These are phyloP conservation scores for Chrysocyon brachyurus DNA, from an alignment of 2,797 vertebrate genomes.

Conservation along the genomic window DNA sequence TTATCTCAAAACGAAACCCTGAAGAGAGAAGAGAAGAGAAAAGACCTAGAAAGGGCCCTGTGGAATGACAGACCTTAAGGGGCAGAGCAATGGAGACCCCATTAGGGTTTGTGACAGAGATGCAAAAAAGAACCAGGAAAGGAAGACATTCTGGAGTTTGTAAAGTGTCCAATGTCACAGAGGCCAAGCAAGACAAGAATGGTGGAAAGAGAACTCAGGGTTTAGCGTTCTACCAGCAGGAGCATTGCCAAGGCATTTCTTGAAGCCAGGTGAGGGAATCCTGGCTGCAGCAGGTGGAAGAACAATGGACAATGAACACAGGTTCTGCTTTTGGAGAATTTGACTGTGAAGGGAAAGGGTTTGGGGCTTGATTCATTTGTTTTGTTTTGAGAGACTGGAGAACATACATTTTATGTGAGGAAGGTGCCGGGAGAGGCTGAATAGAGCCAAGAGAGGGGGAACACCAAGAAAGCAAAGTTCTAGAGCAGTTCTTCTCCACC, in stretches of 20 bases:
- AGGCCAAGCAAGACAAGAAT: not conserved
- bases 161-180: not conserved
- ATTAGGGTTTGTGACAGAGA: not conserved
- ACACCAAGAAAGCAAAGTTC: not conserved
- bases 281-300: not conserved
- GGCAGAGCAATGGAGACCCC: not conserved
- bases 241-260: not conserved
- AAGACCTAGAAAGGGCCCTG: not conserved
- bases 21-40: not conserved
- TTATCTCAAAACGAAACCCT: conserved; percentile 29
- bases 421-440: not conserved
- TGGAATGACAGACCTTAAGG: not conserved
- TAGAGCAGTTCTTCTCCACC: not conserved
- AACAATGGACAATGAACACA: not conserved
- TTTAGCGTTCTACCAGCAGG: not conserved
- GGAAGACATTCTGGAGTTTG: conserved; percentile 2
- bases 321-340: not conserved
- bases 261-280: rapidly evolving
- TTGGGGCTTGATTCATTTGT: conserved; percentile 1
- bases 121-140: not conserved
- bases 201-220: not conserved
- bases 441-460: not conserved
- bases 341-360: not conserved
- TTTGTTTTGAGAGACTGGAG: conserved; percentile 27
- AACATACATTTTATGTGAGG: not conserved